Evolutionary conservation across 2,888 invertebrate genomes (phyloP).

Genomic region (Napeogenes inachia): DNA sequence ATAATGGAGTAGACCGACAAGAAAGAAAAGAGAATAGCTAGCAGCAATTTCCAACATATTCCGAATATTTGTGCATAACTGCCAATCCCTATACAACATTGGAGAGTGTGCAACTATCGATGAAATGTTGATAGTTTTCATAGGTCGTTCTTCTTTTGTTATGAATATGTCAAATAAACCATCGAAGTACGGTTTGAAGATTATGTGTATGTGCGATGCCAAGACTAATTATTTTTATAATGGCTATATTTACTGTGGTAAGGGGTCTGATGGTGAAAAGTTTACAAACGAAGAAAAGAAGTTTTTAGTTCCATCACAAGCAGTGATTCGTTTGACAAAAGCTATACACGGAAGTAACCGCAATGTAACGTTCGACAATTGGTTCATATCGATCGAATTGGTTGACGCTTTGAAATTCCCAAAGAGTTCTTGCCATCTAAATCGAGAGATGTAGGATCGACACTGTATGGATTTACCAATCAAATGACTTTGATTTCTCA

Average conservation of each 20-base stretch:
- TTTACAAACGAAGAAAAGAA: slow-evolving; percentile 25
- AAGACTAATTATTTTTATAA: slow-evolving; percentile 10
- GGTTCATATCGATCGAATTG: slow-evolving; percentile 33
- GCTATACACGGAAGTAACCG: slow-evolving; percentile 25
- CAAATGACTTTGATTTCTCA: slow-evolving; percentile 15
- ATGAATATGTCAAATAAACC: slow-evolving; percentile 14
- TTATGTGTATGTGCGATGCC: slow-evolving; percentile 12
- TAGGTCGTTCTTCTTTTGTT: no score
- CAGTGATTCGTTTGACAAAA: slow-evolving; percentile 27
- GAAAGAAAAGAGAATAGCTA: no score
- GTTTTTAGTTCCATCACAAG: slow-evolving; percentile 21
- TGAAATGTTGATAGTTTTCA: no score
- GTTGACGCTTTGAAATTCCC: slow-evolving; percentile 16
- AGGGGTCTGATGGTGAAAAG: slow-evolving; percentile 33
- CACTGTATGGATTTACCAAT: slow-evolving; percentile 14
- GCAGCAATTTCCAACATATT: no score
- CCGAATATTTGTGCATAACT: no score
- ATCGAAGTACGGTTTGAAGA: slow-evolving; percentile 14
- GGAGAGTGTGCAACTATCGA: no score
- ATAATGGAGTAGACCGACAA: no score
- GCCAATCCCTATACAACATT: no score
- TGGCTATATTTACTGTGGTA: slow-evolving; percentile 15
- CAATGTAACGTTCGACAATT: slow-evolving; percentile 30
- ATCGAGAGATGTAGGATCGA: slow-evolving; percentile 31
- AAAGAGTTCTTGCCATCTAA: slow-evolving; percentile 12